A percentile compares a stretch with the other conserved stretches of the same genome.
These are phyloP conservation scores for Drosophila cracens DNA, from an alignment of 2,888 invertebrate genomes.

Conservation along the genomic window DNA sequence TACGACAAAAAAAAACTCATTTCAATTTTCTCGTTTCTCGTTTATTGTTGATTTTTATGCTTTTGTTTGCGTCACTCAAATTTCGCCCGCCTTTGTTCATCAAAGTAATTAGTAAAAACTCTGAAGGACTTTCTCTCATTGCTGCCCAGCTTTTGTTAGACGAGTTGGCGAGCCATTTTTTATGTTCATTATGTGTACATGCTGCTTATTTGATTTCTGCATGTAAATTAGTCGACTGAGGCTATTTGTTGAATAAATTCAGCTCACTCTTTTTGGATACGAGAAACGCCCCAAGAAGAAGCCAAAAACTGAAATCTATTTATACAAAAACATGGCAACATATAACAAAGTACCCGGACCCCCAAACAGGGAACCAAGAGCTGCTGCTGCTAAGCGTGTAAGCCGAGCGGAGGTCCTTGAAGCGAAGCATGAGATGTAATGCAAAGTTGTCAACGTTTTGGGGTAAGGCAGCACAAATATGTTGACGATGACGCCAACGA, in stretches of 20 bases:
- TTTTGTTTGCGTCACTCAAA: constrained; percentile 74
- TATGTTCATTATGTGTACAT: constrained; percentile 67
- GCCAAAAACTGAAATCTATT: constrained; percentile 58
- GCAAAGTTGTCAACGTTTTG: constrained; percentile 43
- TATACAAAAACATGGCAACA: constrained; percentile 60
- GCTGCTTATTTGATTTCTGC: constrained; percentile 76
- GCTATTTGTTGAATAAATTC: constrained; percentile 72
- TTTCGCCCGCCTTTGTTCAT: constrained; percentile 72
- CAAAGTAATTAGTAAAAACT: constrained; percentile 79
- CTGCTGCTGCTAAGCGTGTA: constrained; percentile 62
- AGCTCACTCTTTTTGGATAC: constrained; percentile 8
- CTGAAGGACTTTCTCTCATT: constrained; percentile 65
- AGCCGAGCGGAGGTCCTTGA: constrained; percentile 69
- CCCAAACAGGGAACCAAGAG: constrained; percentile 45
- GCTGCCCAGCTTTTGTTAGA: constrained; percentile 36
- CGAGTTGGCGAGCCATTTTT: constrained; percentile 21
- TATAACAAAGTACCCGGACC: constrained; percentile 29
- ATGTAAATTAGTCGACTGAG: constrained; percentile 75
- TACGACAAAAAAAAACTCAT: constrained; percentile 32
- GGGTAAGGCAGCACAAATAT: constrained; percentile 36
- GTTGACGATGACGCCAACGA: constrained; percentile 37
- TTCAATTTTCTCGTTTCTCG: constrained; percentile 64
- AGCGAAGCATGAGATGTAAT: constrained; percentile 43
- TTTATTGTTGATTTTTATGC: constrained; percentile 58
- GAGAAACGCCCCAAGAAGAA: constrained; percentile 41